phyloP scores from a whole-genome alignment of 1,140 invertebrate genomes.

The Ylistrum balloti region DNA sequence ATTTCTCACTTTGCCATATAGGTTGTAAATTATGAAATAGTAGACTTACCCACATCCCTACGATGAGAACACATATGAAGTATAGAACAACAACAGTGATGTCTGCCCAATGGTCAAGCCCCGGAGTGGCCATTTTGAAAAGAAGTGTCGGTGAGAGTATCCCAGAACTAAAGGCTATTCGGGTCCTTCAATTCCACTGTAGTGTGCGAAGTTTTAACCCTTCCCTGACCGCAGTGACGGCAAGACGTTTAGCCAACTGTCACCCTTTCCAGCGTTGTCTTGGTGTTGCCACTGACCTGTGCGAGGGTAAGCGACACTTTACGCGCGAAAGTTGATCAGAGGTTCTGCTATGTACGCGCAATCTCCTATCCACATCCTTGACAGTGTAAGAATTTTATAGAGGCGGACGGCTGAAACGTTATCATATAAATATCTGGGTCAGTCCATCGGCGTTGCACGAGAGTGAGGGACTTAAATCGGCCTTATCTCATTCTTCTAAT shows the following conservation, averaged over 20 bases:
- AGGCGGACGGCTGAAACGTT: neutral
- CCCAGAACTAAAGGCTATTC: neutral
- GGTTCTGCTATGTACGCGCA: neutral
- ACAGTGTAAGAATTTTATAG: neutral
- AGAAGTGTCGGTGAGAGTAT: neutral
- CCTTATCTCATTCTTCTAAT: neutral
- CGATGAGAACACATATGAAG: slow-evolving; percentile 79
- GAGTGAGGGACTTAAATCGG: neutral
- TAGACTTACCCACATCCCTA: slow-evolving; percentile 81
- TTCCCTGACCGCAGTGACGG: neutral
- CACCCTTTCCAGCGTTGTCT: no score
- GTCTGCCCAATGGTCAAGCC: slow-evolving; percentile 80
- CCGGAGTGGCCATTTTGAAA: slow-evolving; percentile 60
- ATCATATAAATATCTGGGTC: neutral
- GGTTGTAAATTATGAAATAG: no score
- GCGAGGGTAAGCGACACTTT: neutral
- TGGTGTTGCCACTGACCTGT: neutral
- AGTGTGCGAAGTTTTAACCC: neutral
- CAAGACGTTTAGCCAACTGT: neutral
- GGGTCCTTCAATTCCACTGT: neutral
- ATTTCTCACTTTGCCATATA: no score
- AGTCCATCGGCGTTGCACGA: neutral
- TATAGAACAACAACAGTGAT: slow-evolving; percentile 81
- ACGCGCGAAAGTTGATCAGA: neutral
- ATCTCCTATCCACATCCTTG: neutral